Evolutionary conservation across 2,797 vertebrate genomes (phyloP).

Genomic region (Epinephelus awoara): DNA sequence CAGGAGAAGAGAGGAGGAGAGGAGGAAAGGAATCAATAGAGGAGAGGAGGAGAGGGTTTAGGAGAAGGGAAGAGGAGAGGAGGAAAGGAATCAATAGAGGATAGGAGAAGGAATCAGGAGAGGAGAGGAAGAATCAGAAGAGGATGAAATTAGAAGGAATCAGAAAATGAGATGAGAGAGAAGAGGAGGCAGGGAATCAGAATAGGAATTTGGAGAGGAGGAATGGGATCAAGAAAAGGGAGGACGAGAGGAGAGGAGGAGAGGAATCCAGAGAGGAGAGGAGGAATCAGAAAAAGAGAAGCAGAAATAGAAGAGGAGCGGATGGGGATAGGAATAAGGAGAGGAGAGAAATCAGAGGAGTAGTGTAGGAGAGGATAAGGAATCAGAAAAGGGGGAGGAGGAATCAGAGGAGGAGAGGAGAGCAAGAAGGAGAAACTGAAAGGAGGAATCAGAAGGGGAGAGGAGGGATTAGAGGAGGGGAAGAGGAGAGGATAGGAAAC

Average conservation of each 20-base stretch:
- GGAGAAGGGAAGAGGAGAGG: background rate
- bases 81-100: constrained; percentile 6
- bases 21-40: background rate
- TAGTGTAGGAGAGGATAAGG: background rate
- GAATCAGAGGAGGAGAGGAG: background rate
- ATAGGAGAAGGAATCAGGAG: background rate
- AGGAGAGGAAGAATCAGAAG: background rate
- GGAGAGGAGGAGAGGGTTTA: background rate
- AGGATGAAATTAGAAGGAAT: too few species aligned
- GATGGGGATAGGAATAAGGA: background rate
- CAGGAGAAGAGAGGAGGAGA: background rate
- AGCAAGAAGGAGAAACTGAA: too few species aligned
- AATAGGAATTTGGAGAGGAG: background rate
- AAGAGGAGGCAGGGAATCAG: background rate
- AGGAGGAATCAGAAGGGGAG: too few species aligned
- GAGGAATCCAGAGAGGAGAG: background rate
- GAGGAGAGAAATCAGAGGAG: background rate
- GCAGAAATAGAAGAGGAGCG: background rate
- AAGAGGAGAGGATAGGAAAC: background rate
- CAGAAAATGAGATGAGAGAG: too few species aligned
- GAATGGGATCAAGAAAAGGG: too few species aligned
- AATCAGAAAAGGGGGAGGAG: background rate
- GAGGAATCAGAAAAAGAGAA: too few species aligned
- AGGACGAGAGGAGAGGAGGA: too few species aligned
- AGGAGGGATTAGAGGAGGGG: background rate